Conservation (phyloP, 2,797 vertebrate genomes). For the Allobates femoralis region DNA sequence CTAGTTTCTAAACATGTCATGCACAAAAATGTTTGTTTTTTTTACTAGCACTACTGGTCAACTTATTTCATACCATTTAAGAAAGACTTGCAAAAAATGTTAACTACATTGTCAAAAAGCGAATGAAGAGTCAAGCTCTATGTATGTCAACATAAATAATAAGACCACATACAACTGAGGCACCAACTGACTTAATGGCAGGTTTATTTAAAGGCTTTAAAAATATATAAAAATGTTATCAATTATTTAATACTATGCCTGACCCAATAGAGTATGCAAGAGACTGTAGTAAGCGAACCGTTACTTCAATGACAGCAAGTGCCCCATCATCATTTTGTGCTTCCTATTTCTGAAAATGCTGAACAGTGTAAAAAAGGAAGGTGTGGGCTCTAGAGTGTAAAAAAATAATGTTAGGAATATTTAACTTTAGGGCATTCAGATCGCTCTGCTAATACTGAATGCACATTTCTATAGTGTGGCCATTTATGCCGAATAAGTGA, state of each 20-base stretch:
- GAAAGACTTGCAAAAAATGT: too few species aligned
- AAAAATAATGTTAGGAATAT: conserved; percentile 8
- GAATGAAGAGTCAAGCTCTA: too few species aligned
- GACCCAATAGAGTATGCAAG: neutral
- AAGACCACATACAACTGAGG: too few species aligned
- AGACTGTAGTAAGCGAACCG: neutral
- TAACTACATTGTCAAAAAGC: too few species aligned
- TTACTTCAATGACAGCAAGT: neutral
- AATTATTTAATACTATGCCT: conserved; percentile 19
- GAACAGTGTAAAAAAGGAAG: neutral
- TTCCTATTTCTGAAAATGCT: neutral
- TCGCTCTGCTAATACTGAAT: neutral
- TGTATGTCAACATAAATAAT: too few species aligned
- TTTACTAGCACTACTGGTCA: too few species aligned
- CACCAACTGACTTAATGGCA: neutral
- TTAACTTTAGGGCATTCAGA: neutral
- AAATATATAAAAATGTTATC: neutral
- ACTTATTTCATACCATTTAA: too few species aligned
- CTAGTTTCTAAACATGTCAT: too few species aligned
- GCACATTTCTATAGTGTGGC: neutral
- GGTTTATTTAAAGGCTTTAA: neutral
- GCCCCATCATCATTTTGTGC: neutral
- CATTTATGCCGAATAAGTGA: conserved; percentile 15
- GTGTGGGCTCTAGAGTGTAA: neutral
- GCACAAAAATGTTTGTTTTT: too few species aligned